These are phyloP conservation scores for Lasioglossum malachurum DNA, from an alignment of 2,888 invertebrate species.

Conservation along the genomic window DNA sequence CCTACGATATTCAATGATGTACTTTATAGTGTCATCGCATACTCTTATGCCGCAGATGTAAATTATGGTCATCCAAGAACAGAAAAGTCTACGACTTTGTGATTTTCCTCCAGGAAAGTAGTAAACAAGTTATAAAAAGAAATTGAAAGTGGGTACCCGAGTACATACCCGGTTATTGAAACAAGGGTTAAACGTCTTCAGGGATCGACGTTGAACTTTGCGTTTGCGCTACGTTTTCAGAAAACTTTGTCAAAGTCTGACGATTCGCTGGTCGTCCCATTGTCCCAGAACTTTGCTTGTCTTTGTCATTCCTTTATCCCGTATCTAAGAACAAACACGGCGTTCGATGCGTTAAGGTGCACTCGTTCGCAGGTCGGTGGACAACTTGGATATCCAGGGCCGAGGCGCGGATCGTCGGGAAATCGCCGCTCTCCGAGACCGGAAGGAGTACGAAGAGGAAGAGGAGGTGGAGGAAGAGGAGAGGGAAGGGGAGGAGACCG, in stretches of 20 bases:
- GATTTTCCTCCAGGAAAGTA: background rate
- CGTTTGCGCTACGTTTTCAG: too few species aligned
- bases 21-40: background rate
- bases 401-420: constrained; percentile 57
- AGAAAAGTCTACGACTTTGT: background rate
- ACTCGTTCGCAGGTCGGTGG: constrained; percentile 78
- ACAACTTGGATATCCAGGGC: constrained; percentile 83
- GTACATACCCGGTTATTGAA: background rate
- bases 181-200: background rate
- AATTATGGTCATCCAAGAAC: background rate
- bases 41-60: background rate
- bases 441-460: constrained; percentile 19
- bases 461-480: constrained; percentile 55
- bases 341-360: background rate
- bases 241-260: too few species aligned
- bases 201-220: too few species aligned
- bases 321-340: too few species aligned
- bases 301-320: background rate
- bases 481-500: constrained; percentile 54
- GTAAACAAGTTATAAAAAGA: background rate
- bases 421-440: constrained; percentile 16
- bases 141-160: background rate
- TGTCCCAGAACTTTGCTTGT: background rate
- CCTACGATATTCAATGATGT: background rate
- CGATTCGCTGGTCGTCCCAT: too few species aligned